Evolutionary conservation across 2,797 vertebrate genomes (phyloP).

Genomic region (Clamator glandarius): DNA sequence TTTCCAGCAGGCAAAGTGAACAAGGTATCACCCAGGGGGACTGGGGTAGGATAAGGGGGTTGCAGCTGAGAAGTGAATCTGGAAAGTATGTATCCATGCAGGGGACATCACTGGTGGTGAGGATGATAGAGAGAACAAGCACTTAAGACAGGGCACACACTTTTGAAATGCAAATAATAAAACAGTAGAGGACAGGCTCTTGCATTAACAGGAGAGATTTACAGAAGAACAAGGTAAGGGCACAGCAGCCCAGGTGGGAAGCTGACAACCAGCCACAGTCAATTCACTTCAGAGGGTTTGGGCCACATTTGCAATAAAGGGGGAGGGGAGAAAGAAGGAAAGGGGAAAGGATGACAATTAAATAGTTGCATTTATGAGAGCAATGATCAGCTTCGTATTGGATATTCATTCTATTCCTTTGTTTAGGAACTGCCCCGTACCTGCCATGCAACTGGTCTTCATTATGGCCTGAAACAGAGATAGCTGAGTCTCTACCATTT

Average conservation of each 20-base stretch:
- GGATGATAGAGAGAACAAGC: not conserved
- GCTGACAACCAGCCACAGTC: not conserved
- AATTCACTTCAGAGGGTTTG: not conserved
- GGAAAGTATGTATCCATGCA: accelerated
- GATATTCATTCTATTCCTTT: not conserved
- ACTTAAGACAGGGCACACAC: not conserved
- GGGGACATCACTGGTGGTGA: accelerated
- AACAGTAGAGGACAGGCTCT: not conserved
- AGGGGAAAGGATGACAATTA: not conserved
- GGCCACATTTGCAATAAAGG: no score
- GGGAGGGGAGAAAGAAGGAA: no score
- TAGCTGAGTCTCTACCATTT: not conserved
- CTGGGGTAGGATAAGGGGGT: accelerated
- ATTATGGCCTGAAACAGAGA: not conserved
- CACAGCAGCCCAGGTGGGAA: not conserved
- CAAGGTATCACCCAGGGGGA: no score
- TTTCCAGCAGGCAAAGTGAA: not conserved
- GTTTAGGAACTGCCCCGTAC: no score
- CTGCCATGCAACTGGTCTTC: not conserved
- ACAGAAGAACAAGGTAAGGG: no score
- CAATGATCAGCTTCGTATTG: not conserved
- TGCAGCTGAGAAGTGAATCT: not conserved
- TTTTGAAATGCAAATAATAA: not conserved
- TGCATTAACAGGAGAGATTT: no score
- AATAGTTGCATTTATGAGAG: not conserved